phyloP scores from a whole-genome alignment of 2,113 vertebrate genomes.

The Coreoperca whiteheadi region DNA sequence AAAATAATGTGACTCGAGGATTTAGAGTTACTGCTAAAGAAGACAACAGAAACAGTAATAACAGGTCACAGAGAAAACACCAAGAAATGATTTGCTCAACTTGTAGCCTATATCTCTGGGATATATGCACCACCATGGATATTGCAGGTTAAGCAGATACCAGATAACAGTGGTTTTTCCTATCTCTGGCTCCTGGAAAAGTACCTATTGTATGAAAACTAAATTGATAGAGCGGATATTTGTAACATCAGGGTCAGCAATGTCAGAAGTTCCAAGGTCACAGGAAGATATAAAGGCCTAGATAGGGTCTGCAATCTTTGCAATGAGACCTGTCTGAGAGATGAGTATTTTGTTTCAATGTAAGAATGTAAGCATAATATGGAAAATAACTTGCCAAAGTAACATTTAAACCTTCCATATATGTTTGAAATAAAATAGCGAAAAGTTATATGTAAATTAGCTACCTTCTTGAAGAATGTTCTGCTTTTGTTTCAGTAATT shows the following conservation, averaged over 20 bases:
- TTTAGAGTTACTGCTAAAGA: conserved; percentile 1
- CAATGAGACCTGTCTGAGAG: background rate
- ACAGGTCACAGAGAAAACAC: background rate
- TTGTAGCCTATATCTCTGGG: background rate
- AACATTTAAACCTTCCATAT: background rate
- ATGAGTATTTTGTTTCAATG: background rate
- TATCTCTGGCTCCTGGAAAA: background rate
- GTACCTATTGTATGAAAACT: background rate
- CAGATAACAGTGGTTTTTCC: background rate
- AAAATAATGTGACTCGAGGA: background rate
- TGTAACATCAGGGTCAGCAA: background rate
- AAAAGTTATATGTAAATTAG: background rate
- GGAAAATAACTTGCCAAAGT: background rate
- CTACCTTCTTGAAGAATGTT: background rate
- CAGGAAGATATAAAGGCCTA: background rate
- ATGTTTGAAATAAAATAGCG: background rate
- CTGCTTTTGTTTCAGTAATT: too few relatives aligned
- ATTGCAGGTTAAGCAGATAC: background rate
- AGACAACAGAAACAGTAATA: conserved; percentile 16
- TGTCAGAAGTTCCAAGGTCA: background rate
- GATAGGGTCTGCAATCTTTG: background rate
- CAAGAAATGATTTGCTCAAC: background rate
- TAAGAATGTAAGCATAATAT: background rate
- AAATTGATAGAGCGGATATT: background rate
- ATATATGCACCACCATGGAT: background rate